Percentiles rank a stretch among this genome's conserved stretches.
Evolutionary conservation across 2,113 vertebrate species (phyloP).

Genomic region (Pterocles gutturalis): DNA sequence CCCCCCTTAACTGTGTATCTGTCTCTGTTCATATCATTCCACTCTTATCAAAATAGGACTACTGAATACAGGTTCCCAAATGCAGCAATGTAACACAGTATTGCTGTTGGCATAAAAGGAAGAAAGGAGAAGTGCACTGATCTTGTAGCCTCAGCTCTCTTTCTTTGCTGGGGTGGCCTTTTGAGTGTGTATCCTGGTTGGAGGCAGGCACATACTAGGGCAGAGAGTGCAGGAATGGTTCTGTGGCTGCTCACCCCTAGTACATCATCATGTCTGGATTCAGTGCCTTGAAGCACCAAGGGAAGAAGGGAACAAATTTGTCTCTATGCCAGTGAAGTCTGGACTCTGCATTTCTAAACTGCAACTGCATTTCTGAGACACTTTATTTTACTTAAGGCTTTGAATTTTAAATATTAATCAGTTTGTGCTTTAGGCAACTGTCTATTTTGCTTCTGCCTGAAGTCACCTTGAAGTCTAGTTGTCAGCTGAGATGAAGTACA

Average conservation of each 20-base stretch:
- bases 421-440: background rate
- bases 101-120: background rate
- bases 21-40: background rate
- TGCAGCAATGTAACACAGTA: background rate
- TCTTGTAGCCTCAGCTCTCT: background rate
- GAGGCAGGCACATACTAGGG: background rate
- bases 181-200: background rate
- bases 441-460: background rate
- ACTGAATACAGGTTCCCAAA: background rate
- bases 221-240: background rate
- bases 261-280: accelerated
- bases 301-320: background rate
- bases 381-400: background rate
- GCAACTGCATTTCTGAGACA: background rate
- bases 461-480: background rate
- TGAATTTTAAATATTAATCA: background rate
- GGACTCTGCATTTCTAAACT: background rate
- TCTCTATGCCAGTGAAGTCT: background rate
- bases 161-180: background rate
- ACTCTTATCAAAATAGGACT: background rate
- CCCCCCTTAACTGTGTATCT: accelerated
- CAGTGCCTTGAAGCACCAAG: background rate
- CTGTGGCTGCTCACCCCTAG: background rate
- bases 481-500: background rate
- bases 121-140: background rate